Base-by-base conservation (phyloP, 2,797 vertebrate genomes). In the Argyrosomus regius region DNA sequence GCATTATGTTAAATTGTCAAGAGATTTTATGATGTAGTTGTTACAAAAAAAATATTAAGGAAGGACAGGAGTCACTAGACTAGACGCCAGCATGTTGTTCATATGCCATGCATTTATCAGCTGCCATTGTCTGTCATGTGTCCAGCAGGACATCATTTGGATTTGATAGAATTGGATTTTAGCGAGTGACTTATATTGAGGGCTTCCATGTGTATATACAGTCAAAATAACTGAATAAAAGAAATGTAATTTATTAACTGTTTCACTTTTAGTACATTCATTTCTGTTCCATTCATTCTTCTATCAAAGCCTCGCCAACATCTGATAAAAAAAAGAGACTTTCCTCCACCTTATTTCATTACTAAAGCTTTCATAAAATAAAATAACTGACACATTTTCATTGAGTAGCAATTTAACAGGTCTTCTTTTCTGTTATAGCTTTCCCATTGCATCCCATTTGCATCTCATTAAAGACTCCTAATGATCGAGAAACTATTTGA, bases 201-300 rank as follows among this genome's bases (percentile, higher is more conserved):
- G 63, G 77, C 86, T 86, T 88, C 83, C 87, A 85, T 80, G 11
- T 92, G 82, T 92, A 89, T 82, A 90, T 85, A 82, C 11, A 71
- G 54, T 66, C 41, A 71, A 62, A 70, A 65, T 77, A 76, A 78
- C 24, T 14, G 12, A 72, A 72, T 31, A 26, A 64, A 71, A 61
- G 8, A 45, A 49, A 61, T 41, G 71, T 39, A 41, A 70, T 5
- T 54, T 58, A 59, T 72, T 41, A 67, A 18, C 73, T 68, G 28
- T 57, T 81, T 35, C 31, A 60, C 22, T 77, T 39, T 63, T 39
- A 75, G 16, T 63, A 20, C 11, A 65, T 74, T 61, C 52, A 50
- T 72, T 64, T 17, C 54, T 53, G 84, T 80, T 82, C 50, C 54
- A 60, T 54, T 50, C 1, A 54, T 77, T 57, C 9, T 56, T 60